Percentiles rank a stretch among this genome's conserved stretches.
Evolutionary conservation across 2,888 invertebrate genomes (phyloP).

Genomic region (Escarpia spicata): DNA sequence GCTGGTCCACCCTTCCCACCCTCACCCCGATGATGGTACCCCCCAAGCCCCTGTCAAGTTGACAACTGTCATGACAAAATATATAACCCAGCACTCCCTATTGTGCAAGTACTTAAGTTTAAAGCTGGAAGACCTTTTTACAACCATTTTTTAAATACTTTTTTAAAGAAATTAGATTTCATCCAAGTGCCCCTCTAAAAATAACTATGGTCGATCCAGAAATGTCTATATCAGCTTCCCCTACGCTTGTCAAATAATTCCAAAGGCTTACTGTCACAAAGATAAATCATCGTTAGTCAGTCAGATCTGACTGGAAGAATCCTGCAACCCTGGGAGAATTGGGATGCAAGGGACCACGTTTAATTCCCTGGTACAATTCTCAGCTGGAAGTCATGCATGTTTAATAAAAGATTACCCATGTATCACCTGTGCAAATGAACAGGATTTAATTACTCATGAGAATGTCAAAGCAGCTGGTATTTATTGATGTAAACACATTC

Average conservation of each 20-base stretch:
- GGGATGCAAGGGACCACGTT: not conserved
- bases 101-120: too few species aligned
- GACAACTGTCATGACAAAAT: too few species aligned
- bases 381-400: not conserved
- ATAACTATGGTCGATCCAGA: too few species aligned
- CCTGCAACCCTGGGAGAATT: not conserved
- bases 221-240: not conserved
- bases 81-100: too few species aligned
- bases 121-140: too few species aligned
- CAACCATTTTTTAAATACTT: too few species aligned
- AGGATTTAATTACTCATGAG: constrained; percentile 11
- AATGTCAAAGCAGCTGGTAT: not conserved
- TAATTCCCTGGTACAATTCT: not conserved
- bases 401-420: constrained; percentile 13
- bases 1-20: not conserved
- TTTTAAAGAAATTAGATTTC: too few species aligned
- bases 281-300: not conserved
- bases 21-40: not conserved
- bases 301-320: not conserved
- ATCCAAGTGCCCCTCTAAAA: too few species aligned
- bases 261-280: not conserved
- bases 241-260: not conserved
- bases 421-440: not conserved
- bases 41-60: not conserved
- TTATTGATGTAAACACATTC: not conserved